Evolutionary conservation across 2,113 vertebrate genomes (phyloP), one percentile per base, ranked within the genome.

Genomic region (Rhombomys opimus): DNA sequence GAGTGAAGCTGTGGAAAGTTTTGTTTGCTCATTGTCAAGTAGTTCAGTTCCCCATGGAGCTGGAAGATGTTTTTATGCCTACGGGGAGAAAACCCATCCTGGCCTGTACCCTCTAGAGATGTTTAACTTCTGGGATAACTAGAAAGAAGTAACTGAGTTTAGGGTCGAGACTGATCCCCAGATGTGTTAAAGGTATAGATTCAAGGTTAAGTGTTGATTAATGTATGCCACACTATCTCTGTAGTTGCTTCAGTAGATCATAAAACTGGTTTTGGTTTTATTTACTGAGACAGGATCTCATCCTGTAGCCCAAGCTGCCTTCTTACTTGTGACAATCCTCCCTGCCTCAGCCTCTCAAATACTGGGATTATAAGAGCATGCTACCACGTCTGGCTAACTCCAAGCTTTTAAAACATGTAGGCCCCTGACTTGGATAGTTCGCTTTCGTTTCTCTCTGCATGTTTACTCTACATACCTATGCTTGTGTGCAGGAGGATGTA

Each of bases 81-180:
- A 18, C 2, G 41, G 59, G 38, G 73, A 81, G 20, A 30, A 84
- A 89, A 22, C 50, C 5, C 13, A 27, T 94, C 63, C 84, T 25
- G 30, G 35, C 67, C 46, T 57, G n/a, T 50, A 23, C 13, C 65
- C 18, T 80, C 89, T 80, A 41, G 52, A 78, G 80, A 76, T 78
- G 75, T 50, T 91, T 93, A 54, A 93, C 77, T 91, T 90, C 25
- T 96, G 95, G 95, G 80, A 88, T 70, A 52, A 10, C 65, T 94
- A 94, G 61, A 97, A 96, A 96, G 65, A 72, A 92, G 61, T n/a
- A 54, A 61, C 70, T 57, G 41, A 50, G 90, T 80, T 88, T 92
- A 50, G 91, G 59, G 65, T 76, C 65, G 80, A 92, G 70, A 52
- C 89, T 38, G 84, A n/a, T 93, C 77, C 50, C 67, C n/a, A 87